Conservation (phyloP, 2,888 invertebrate species). For the Liodrosophila aerea region DNA sequence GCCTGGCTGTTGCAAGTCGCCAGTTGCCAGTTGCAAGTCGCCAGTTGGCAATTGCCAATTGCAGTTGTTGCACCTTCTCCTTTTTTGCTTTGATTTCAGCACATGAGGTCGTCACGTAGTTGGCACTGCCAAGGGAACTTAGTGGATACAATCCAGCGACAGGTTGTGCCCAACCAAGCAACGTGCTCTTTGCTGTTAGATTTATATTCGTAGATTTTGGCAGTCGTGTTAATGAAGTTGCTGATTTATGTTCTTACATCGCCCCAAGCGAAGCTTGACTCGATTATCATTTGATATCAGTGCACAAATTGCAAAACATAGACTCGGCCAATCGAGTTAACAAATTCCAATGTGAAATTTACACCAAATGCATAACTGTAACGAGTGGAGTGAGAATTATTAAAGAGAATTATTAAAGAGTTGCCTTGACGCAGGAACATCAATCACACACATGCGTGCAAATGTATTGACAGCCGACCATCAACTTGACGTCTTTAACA, state of each 20-base stretch:
- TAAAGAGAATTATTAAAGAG: too few relatives aligned
- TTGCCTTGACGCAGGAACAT: too few relatives aligned
- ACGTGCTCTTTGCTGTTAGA: conserved; percentile 61
- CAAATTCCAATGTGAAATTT: not conserved
- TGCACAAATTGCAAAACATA: conserved; percentile 4
- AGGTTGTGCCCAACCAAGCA: too few relatives aligned
- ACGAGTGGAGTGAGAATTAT: too few relatives aligned
- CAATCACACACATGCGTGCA: too few relatives aligned
- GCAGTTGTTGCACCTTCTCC: conserved; percentile 12
- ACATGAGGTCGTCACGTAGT: conserved; percentile 58
- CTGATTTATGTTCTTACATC: conserved; percentile 60
- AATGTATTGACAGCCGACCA: too few relatives aligned
- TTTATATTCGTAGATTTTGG: conserved; percentile 72
- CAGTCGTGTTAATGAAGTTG: conserved; percentile 76
- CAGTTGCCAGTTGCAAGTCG: conserved; percentile 25
- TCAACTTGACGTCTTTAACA: too few relatives aligned
- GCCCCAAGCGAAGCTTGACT: conserved; percentile 14
- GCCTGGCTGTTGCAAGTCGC: conserved; percentile 27
- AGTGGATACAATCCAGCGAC: too few relatives aligned
- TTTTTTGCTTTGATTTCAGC: conserved; percentile 46
- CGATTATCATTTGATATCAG: conserved; percentile 35
- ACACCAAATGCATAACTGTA: too few relatives aligned
- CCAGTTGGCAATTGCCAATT: conserved; percentile 19
- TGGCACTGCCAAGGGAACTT: conserved; percentile 18
- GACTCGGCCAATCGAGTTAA: not conserved